Percentiles rank a stretch among this genome's conserved stretches.
phyloP scores from a whole-genome alignment of 1,140 invertebrate genomes.

The Drosophila arizonae region DNA sequence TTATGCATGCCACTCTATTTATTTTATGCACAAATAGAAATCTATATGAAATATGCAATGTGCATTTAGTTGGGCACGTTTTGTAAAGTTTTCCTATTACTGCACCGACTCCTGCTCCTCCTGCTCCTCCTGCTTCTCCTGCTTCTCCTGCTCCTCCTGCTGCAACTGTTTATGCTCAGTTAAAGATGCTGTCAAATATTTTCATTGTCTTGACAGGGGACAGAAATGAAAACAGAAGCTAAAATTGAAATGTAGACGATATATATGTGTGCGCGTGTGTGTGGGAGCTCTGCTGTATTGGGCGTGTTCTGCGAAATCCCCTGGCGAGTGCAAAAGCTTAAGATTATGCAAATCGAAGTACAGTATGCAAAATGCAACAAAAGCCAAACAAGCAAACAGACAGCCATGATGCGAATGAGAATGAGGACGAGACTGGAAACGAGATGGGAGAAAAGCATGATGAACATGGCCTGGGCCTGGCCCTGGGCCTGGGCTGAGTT shows the following conservation, averaged over 20 bases:
- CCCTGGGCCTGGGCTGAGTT: no score
- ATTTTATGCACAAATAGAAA: no score
- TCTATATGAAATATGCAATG: no score
- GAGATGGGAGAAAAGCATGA: neutral
- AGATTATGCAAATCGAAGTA: conserved; percentile 75
- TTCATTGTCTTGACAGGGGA: conserved; percentile 5
- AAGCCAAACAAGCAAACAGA: conserved; percentile 46
- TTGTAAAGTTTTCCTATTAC: neutral
- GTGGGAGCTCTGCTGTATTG: conserved; percentile 3
- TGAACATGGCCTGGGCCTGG: no score
- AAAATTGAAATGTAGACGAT: conserved; percentile 30
- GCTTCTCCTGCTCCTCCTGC: conserved; percentile 9
- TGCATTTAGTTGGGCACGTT: conserved; percentile 11
- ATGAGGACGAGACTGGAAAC: neutral
- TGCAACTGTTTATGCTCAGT: conserved; percentile 20
- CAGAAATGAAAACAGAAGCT: conserved; percentile 19
- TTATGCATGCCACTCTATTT: neutral
- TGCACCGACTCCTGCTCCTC: conserved; percentile 5
- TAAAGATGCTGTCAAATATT: conserved; percentile 43
- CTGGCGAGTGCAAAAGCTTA: conserved; percentile 69
- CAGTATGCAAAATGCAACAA: conserved; percentile 74
- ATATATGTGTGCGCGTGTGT: neutral
- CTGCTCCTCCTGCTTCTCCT: conserved; percentile 11
- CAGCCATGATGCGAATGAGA: conserved; percentile 3
- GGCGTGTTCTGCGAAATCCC: conserved; percentile 45